phyloP scores from a whole-genome alignment of 1,140 invertebrate species.

The Wiebesia pumilae region DNA sequence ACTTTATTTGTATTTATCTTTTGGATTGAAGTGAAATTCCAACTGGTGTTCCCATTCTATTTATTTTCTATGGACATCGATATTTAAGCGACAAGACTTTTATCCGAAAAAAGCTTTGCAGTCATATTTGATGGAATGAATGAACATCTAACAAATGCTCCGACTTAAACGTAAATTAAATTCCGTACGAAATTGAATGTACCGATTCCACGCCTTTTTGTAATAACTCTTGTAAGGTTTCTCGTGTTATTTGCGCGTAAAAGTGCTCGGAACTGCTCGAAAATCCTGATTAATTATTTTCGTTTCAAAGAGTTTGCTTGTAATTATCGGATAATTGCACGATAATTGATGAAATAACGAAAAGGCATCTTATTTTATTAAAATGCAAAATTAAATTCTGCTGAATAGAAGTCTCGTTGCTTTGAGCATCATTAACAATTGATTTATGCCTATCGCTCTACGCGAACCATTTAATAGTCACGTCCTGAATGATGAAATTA shows the following conservation, averaged over 20 bases:
- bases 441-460: constrained; percentile 14
- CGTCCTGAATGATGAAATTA: constrained; percentile 44
- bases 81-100: no score
- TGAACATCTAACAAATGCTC: no score
- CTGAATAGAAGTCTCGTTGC: background rate
- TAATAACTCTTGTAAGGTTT: background rate
- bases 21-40: no score
- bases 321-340: constrained; percentile 9
- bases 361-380: background rate
- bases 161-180: no score
- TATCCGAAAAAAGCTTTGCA: no score
- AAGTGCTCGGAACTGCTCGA: no score
- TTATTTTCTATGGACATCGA: no score
- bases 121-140: no score
- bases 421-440: constrained; percentile 20
- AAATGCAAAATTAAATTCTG: constrained; percentile 1
- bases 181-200: background rate
- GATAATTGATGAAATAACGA: background rate
- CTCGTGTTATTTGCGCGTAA: background rate
- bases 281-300: background rate
- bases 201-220: background rate
- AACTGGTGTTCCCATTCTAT: no score
- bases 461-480: constrained; percentile 33
- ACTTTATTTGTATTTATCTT: background rate
- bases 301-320: background rate